Conservation (phyloP, 2,113 vertebrate species). For the Megaptera novaeangliae region DNA sequence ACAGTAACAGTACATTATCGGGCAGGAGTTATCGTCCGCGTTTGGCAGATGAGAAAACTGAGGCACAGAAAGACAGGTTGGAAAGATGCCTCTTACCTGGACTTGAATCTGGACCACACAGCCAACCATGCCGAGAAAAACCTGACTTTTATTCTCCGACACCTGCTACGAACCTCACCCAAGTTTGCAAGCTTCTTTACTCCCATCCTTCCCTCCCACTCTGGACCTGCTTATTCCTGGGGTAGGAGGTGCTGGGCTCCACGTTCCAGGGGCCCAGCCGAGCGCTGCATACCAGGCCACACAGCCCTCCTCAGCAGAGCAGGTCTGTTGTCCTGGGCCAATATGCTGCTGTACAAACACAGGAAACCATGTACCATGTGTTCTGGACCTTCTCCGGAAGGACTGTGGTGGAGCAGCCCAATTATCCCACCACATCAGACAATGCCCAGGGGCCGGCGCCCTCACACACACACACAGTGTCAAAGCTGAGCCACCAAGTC, state of each 20-base stretch:
- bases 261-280: background rate
- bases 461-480: background rate
- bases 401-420: background rate
- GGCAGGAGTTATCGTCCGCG: background rate
- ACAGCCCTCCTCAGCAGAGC: background rate
- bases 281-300: background rate
- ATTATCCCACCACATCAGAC: background rate
- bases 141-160: background rate
- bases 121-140: background rate
- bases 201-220: rapidly evolving
- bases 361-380: background rate
- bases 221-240: background rate
- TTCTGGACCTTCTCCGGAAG: constrained; percentile 18
- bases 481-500: background rate
- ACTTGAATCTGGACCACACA: background rate
- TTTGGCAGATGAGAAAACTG: background rate
- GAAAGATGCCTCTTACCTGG: background rate
- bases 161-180: background rate
- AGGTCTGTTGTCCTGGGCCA: background rate
- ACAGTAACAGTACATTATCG: background rate
- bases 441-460: background rate
- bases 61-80: background rate
- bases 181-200: background rate
- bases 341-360: background rate
- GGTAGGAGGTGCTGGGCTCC: background rate